These are phyloP conservation scores for Anagrus nilaparvatae DNA, from an alignment of 1,140 invertebrate species.

Conservation along the genomic window DNA sequence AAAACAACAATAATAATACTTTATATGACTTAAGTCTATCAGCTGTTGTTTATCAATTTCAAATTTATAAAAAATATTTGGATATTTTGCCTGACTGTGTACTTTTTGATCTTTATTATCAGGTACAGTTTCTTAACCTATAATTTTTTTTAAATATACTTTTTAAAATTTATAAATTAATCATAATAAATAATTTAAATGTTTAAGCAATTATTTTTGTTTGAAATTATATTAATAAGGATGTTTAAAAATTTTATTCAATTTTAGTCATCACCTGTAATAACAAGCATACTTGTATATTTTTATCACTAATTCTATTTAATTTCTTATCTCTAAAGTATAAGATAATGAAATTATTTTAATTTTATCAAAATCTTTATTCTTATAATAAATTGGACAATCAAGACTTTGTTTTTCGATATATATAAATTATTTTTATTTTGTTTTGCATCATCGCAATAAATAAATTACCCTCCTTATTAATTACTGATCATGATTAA, in stretches of 20 bases:
- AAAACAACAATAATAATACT: too few species aligned
- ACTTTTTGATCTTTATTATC: slow-evolving; percentile 56
- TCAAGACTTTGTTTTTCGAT: too few species aligned
- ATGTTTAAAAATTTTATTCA: background rate
- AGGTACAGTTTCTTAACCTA: slow-evolving; percentile 37
- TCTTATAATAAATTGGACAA: too few species aligned
- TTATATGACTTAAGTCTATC: slow-evolving; percentile 47
- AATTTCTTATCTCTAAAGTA: too few species aligned
- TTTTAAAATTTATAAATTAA: slow-evolving; percentile 28
- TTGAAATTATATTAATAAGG: background rate
- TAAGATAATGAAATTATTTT: too few species aligned
- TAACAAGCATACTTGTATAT: background rate
- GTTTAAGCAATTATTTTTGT: background rate
- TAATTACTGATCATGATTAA: too few species aligned
- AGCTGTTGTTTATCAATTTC: slow-evolving; percentile 35
- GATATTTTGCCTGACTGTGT: slow-evolving; percentile 46
- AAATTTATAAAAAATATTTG: slow-evolving; percentile 25
- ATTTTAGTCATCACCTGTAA: background rate
- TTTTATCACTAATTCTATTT: too few species aligned
- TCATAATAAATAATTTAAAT: background rate
- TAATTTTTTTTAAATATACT: slow-evolving; percentile 24
- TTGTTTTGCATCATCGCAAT: too few species aligned
- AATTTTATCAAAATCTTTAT: too few species aligned
- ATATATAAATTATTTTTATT: too few species aligned
- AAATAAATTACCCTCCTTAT: too few species aligned